Evolutionary conservation across 2,888 invertebrate genomes (phyloP).

Genomic region (Troglohyphantes excavatus): DNA sequence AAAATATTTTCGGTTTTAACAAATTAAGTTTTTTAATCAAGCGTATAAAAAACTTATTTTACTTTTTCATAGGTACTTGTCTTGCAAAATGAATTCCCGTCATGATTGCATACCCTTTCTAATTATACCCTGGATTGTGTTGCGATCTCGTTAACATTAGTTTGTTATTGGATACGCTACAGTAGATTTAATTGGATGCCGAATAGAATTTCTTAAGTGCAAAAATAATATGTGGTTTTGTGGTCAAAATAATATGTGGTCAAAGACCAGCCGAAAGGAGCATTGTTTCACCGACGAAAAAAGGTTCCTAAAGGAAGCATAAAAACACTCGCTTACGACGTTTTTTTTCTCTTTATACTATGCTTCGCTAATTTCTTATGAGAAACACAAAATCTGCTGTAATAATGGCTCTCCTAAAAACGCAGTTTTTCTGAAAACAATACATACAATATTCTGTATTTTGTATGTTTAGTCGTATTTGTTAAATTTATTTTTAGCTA

Average conservation of each 20-base stretch:
- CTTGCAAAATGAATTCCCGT: no score
- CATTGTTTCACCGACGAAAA: conserved; percentile 29
- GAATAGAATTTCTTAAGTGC: conserved; percentile 12
- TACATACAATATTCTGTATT: neutral
- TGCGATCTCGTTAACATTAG: neutral
- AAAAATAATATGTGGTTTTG: conserved; percentile 4
- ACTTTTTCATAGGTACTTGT: no score
- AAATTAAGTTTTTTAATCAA: no score
- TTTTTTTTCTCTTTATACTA: neutral
- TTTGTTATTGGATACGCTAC: conserved; percentile 20
- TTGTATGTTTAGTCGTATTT: no score
- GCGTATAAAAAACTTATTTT: no score
- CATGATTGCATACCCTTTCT: neutral
- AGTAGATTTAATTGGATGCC: conserved; percentile 19
- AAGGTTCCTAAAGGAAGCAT: neutral
- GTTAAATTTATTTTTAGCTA: no score
- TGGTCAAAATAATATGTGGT: no score
- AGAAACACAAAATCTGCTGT: no score
- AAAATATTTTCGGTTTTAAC: no score
- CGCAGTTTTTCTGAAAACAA: no score
- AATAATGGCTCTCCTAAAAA: no score
- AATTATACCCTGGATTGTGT: neutral
- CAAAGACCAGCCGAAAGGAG: neutral
- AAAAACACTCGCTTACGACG: neutral
- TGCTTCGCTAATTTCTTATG: no score